Evolutionary conservation across 2,113 vertebrate species (phyloP).

Genomic region (Hassar affinis): DNA sequence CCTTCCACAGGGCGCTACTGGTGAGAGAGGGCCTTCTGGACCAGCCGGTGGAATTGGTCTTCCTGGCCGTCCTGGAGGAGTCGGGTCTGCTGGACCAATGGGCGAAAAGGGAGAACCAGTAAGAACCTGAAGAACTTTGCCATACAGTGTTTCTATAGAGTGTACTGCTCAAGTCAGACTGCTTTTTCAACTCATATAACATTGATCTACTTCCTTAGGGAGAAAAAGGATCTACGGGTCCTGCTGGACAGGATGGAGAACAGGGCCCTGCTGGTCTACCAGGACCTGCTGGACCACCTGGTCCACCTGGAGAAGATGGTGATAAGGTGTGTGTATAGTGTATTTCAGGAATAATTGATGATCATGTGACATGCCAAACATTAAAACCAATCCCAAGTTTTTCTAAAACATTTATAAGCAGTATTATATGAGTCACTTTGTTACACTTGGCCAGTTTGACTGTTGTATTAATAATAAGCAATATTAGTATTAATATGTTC

Average conservation of each 20-base stretch:
- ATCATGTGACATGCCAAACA: background rate
- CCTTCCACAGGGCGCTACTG: slow-evolving; percentile 78
- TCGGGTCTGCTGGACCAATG: slow-evolving; percentile 78
- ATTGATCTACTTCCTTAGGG: slow-evolving; percentile 71
- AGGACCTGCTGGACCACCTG: slow-evolving; percentile 74
- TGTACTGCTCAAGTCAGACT: background rate
- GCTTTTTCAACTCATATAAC: slow-evolving; percentile 5
- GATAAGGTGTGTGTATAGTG: slow-evolving; percentile 77
- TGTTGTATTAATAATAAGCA: background rate
- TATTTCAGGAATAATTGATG: background rate
- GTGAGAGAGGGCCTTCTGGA: slow-evolving; percentile 84
- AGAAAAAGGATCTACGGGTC: slow-evolving; percentile 80
- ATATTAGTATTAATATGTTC: background rate
- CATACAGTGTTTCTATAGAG: background rate
- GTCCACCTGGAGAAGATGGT: slow-evolving; percentile 85
- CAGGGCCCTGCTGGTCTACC: slow-evolving; percentile 77
- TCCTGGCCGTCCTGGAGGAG: slow-evolving; percentile 78
- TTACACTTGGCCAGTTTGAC: background rate
- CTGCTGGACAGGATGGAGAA: slow-evolving; percentile 80
- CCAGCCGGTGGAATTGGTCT: slow-evolving; percentile 82
- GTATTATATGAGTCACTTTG: background rate
- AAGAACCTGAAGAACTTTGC: slow-evolving; percentile 55
- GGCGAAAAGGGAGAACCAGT: slow-evolving; percentile 91
- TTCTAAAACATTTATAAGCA: background rate
- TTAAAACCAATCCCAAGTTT: background rate